A percentile compares a stretch with the other conserved stretches of the same genome.
Evolutionary conservation across 2,888 invertebrate genomes (phyloP).

Genomic region (Leptinotarsa rubiginosa): DNA sequence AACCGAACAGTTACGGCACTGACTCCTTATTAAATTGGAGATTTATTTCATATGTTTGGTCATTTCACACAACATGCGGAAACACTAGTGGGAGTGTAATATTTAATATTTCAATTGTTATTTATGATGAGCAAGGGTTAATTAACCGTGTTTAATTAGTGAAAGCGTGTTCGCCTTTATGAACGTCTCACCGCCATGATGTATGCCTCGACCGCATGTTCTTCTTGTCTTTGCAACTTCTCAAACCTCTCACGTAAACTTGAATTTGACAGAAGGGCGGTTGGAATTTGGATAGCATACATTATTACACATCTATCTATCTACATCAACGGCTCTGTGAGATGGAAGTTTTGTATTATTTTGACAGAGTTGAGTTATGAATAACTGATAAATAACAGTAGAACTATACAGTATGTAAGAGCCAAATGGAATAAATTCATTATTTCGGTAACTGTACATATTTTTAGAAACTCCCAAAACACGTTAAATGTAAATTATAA

Average conservation of each 20-base stretch:
- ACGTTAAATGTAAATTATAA: no score
- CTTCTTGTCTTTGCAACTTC: constrained; percentile 8
- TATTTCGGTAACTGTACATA: no score
- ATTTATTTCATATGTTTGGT: neutral
- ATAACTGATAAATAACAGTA: no score
- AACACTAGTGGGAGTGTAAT: constrained; percentile 28
- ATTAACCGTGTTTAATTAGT: constrained; percentile 19
- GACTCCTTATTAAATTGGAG: no score
- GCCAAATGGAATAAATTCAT: no score
- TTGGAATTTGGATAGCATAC: neutral
- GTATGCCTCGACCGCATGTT: constrained; percentile 16
- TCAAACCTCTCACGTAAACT: neutral
- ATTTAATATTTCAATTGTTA: constrained; percentile 38
- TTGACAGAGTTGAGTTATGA: no score
- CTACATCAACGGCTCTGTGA: no score
- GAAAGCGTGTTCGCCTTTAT: constrained; percentile 12
- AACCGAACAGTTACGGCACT: no score
- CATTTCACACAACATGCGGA: constrained; percentile 2
- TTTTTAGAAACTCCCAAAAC: no score
- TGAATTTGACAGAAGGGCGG: constrained; percentile 1
- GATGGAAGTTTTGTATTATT: no score
- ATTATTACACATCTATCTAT: no score
- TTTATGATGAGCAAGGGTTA: constrained; percentile 34
- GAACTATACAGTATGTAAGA: no score
- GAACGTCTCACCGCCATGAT: constrained; percentile 13